phyloP scores from a whole-genome alignment of 2,797 vertebrate genomes.

The Bovichtus diacanthus region DNA sequence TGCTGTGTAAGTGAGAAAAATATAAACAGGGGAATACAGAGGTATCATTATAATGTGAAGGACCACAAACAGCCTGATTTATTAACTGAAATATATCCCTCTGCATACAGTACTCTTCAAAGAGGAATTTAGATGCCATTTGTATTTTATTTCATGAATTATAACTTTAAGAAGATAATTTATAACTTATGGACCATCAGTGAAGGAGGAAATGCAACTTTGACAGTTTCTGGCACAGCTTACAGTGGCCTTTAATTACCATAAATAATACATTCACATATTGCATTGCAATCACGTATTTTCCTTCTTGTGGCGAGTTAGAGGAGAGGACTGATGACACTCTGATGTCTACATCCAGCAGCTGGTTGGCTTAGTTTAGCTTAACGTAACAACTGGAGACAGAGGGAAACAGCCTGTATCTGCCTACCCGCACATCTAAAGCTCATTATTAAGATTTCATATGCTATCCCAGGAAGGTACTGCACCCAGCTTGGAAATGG shows the following conservation, averaged over 20 bases:
- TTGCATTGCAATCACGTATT: too few relatives aligned
- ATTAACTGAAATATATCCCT: slow-evolving; percentile 8
- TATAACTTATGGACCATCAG: slow-evolving; percentile 21
- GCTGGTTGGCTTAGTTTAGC: not conserved
- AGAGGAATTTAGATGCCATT: not conserved
- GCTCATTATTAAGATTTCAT: not conserved
- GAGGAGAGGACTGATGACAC: not conserved
- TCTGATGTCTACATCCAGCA: not conserved
- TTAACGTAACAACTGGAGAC: too few relatives aligned
- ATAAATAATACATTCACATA: slow-evolving; percentile 28
- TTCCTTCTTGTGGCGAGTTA: not conserved
- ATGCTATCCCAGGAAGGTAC: not conserved
- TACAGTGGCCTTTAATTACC: slow-evolving; percentile 19
- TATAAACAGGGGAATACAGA: slow-evolving; percentile 21
- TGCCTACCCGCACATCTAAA: not conserved
- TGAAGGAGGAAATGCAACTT: slow-evolving; percentile 11
- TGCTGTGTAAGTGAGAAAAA: slow-evolving; percentile 35
- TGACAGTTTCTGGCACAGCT: slow-evolving; percentile 18
- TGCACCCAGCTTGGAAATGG: not conserved
- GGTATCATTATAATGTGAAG: slow-evolving; percentile 1
- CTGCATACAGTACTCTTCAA: not conserved
- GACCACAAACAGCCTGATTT: slow-evolving; percentile 5
- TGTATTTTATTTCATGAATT: not conserved
- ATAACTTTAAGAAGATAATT: not conserved
- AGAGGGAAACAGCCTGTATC: not conserved